Evolutionary conservation across 2,888 invertebrate species (phyloP).

Genomic region (Plebejus melissa): DNA sequence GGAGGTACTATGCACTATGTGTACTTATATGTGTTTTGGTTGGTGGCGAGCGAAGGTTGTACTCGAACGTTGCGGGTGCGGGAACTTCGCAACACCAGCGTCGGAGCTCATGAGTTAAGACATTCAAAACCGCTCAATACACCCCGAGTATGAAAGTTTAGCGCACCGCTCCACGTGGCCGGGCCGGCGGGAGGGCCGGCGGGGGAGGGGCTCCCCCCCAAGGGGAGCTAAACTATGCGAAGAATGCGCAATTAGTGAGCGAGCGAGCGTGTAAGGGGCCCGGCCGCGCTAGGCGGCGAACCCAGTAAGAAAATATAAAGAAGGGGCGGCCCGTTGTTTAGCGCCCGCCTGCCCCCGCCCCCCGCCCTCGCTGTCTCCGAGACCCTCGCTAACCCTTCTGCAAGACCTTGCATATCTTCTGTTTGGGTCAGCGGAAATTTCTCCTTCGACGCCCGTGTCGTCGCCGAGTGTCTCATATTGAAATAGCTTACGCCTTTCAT

Average conservation of each 20-base stretch:
- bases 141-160: slow-evolving; percentile 77
- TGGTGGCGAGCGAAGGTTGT: slow-evolving; percentile 39
- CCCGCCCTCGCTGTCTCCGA: slow-evolving; percentile 78
- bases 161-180: slow-evolving; percentile 78
- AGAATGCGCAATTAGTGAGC: slow-evolving; percentile 98
- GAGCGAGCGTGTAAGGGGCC: slow-evolving; percentile 84
- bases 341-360: slow-evolving; percentile 77
- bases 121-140: slow-evolving; percentile 80
- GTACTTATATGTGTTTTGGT: neutral
- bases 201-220: slow-evolving; percentile 70
- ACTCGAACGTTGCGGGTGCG: slow-evolving; percentile 51
- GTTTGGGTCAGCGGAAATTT: slow-evolving; percentile 78
- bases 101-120: slow-evolving; percentile 76
- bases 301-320: slow-evolving; percentile 85
- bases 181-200: slow-evolving; percentile 50
- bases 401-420: slow-evolving; percentile 71
- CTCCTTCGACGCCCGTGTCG: slow-evolving; percentile 58
- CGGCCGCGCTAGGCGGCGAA: slow-evolving; percentile 79
- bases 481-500: slow-evolving; percentile 35
- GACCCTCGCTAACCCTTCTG: slow-evolving; percentile 75
- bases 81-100: slow-evolving; percentile 55
- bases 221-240: slow-evolving; percentile 94
- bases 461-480: slow-evolving; percentile 57
- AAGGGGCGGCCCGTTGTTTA: slow-evolving; percentile 81
- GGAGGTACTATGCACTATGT: neutral